A percentile compares a stretch with the other conserved stretches of the same genome.
phyloP scores from a whole-genome alignment of 35 echinoderm and acorn worm genomes.

The Apostichopus californicus region DNA sequence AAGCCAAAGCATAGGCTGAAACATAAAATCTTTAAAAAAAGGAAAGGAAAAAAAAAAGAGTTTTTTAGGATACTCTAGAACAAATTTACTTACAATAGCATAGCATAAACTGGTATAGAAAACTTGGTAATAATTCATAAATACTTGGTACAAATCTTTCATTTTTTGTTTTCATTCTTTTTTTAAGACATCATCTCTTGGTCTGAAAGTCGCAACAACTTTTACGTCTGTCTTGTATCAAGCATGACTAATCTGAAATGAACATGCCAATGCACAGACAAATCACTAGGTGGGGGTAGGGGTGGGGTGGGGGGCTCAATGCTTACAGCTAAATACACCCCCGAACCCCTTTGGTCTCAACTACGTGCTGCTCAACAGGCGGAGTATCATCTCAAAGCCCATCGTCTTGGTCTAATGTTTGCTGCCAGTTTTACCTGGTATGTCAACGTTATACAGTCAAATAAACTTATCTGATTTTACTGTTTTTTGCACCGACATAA shows the following conservation, averaged over 20 bases:
- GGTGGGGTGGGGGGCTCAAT: too few relatives aligned
- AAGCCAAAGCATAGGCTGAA: not conserved
- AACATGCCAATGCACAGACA: too few relatives aligned
- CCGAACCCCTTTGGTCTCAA: too few relatives aligned
- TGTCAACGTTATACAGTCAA: too few relatives aligned
- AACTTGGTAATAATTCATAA: constrained; percentile 42
- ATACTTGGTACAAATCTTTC: constrained; percentile 44
- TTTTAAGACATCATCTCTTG: not conserved
- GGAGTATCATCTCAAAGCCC: too few relatives aligned
- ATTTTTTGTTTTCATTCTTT: not conserved
- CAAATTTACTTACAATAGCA: constrained; percentile 12
- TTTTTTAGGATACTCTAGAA: not conserved
- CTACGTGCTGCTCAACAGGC: too few relatives aligned
- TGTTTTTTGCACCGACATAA: constrained; percentile 9
- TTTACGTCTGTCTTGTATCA: too few relatives aligned
- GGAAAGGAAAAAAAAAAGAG: not conserved
- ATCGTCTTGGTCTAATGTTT: too few relatives aligned
- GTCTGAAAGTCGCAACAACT: not conserved
- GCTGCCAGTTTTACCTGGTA: too few relatives aligned
- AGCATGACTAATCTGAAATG: too few relatives aligned
- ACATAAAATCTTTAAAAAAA: not conserved
- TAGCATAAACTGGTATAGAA: constrained; percentile 44
- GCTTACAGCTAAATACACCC: too few relatives aligned
- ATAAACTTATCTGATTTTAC: not conserved
- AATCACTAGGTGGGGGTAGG: too few relatives aligned